Conservation (phyloP, 2,797 vertebrate genomes). For the Corythornis leucogaster region DNA sequence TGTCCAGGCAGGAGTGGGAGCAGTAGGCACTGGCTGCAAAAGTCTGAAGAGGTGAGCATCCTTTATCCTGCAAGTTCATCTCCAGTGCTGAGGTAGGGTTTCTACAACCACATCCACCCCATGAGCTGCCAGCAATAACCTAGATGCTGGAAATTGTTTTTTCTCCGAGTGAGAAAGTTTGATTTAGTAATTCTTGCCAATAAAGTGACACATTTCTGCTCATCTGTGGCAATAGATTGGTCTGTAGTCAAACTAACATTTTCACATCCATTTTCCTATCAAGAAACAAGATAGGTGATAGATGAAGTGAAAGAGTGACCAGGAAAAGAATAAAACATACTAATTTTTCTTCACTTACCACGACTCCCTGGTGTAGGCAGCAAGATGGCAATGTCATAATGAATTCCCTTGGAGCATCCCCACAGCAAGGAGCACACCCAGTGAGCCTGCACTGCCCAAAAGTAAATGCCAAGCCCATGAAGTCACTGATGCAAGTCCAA, state of each 20-base stretch:
- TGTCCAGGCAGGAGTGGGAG: background rate
- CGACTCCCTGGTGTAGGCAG: background rate
- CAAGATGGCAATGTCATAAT: background rate
- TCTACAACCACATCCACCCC: background rate
- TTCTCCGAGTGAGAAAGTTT: background rate
- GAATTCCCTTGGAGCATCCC: background rate
- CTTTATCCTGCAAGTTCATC: background rate
- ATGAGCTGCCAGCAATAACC: background rate
- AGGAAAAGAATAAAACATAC: background rate
- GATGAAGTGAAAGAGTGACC: background rate
- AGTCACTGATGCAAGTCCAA: background rate
- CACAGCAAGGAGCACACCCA: background rate
- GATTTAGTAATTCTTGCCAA: background rate
- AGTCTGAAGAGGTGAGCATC: background rate
- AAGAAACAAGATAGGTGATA: background rate
- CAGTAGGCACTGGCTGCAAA: background rate
- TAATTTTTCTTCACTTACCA: background rate
- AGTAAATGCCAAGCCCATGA: background rate
- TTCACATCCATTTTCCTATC: background rate
- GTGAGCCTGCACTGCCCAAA: fast-evolving
- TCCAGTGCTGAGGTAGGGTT: background rate
- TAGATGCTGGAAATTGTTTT: background rate
- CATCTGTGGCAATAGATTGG: background rate
- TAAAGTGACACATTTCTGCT: background rate
- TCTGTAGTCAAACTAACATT: background rate